phyloP scores from a whole-genome alignment of 2,888 invertebrate genomes.

The Creontiades dilutus region DNA sequence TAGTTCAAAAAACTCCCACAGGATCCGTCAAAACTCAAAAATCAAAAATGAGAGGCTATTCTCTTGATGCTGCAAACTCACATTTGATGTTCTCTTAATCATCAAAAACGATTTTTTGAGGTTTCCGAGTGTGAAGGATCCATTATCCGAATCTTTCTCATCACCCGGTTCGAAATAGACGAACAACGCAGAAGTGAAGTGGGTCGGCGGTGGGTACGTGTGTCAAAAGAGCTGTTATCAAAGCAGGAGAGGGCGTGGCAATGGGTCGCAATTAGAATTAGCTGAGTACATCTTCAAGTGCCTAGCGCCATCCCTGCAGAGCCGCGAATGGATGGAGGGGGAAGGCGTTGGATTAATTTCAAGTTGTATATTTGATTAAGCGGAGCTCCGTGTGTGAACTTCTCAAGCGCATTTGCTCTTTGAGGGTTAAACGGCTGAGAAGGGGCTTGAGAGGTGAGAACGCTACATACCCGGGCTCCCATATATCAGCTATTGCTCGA shows the following conservation, averaged over 20 bases:
- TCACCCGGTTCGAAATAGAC: no score
- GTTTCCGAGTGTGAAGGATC: no score
- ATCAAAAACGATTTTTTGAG: no score
- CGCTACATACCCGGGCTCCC: neutral
- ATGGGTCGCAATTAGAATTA: slow-evolving; percentile 64
- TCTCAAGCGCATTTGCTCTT: slow-evolving; percentile 60
- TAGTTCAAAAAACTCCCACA: no score
- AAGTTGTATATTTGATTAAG: slow-evolving; percentile 69
- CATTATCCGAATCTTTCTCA: no score
- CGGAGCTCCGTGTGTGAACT: slow-evolving; percentile 60
- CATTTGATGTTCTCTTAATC: no score
- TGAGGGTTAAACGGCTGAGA: slow-evolving; percentile 47
- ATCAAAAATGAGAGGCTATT: no score
- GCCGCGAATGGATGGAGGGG: slow-evolving; percentile 30
- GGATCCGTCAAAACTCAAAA: no score
- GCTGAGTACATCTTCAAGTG: slow-evolving; percentile 62
- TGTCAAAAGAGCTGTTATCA: slow-evolving; percentile 55
- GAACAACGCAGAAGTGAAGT: no score
- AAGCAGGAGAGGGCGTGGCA: slow-evolving; percentile 40
- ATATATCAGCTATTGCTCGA: slow-evolving; percentile 15
- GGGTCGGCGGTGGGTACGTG: neutral
- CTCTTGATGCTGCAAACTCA: no score
- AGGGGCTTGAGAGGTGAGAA: slow-evolving; percentile 46
- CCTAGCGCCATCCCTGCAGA: neutral
- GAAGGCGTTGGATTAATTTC: slow-evolving; percentile 57